These are phyloP conservation scores for Clunio marinus DNA, from an alignment of 2,888 invertebrate species.

Conservation along the genomic window DNA sequence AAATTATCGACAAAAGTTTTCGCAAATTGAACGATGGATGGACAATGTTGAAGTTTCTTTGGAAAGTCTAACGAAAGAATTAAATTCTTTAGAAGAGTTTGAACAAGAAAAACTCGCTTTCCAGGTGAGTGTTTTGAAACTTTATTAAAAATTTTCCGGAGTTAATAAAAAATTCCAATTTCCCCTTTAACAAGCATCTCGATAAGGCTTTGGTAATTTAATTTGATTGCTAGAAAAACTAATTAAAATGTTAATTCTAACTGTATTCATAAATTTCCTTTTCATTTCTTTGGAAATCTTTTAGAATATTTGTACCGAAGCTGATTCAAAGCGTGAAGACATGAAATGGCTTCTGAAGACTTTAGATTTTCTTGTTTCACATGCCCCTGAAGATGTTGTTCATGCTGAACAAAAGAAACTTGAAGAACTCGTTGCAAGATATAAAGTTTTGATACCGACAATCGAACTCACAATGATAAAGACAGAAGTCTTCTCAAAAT, in stretches of 20 bases:
- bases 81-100: slow-evolving; percentile 82
- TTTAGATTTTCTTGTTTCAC: slow-evolving; percentile 76
- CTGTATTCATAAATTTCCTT: neutral
- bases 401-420: slow-evolving; percentile 74
- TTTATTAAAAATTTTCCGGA: neutral
- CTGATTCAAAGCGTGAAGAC: slow-evolving; percentile 84
- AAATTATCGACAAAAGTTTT: slow-evolving; percentile 73
- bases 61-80: slow-evolving; percentile 77
- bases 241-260: neutral
- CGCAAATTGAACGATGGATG: slow-evolving; percentile 87
- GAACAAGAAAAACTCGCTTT: slow-evolving; percentile 84
- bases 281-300: slow-evolving; percentile 40
- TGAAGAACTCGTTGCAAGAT: slow-evolving; percentile 77
- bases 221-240: neutral
- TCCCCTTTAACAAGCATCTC: slow-evolving; percentile 25
- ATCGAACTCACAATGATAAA: slow-evolving; percentile 90
- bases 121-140: slow-evolving; percentile 62
- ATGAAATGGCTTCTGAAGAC: slow-evolving; percentile 95
- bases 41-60: slow-evolving; percentile 79
- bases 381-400: slow-evolving; percentile 76
- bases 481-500: slow-evolving; percentile 87
- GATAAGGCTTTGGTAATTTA: slow-evolving; percentile 36
- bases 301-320: slow-evolving; percentile 84
- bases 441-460: slow-evolving; percentile 86
- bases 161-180: neutral